Base-by-base conservation (phyloP, 2,888 invertebrate species). In the Epirrita christyi region DNA sequence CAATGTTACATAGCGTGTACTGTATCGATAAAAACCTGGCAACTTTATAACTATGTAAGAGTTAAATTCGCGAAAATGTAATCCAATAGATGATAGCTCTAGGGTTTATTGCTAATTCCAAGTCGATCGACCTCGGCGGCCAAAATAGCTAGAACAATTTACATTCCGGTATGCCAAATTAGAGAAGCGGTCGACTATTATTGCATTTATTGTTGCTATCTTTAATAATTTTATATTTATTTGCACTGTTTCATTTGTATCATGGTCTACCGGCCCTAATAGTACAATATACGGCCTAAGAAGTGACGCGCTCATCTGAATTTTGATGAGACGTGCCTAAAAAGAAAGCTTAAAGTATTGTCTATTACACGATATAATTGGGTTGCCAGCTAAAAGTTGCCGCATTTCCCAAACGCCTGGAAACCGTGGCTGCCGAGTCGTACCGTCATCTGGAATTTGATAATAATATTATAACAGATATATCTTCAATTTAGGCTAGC, bases 131-230 rank as follows among this genome's bases (percentile, higher is more conserved):
- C 45, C 53, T 48, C 21, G 56, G 41, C 51, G 73, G 83, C 81
- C 81, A 85, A 84, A 81, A 71, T 80, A 81, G 77, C 76, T 75
- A 80, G 78, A 79, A 75, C 77, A 76, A 77, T 75, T 73, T 53
- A 88, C 88, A 89, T 89, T 89, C 88, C 88, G 83, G 80, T 82
- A 80, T 88, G 86, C 88, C 86, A 89, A 88, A 88, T 83, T 86
- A 86, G 83, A 79, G 73, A 79, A 73, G 71, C 72, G 66, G 74
- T 57, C 45, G 57, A 63, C 49, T 51, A 54, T 70, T 78, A 71
- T 54, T 81, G 83, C 83, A 83, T 83, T 83, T 83, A 83, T 73
- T 70, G 66, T 65, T 68, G 13, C 37, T 51, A 43, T 10, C n/a
- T 43, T 29, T 7, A 7, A 32, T 32, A 9, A 8, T 9, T 67